Evolutionary conservation across 2,797 vertebrate species (phyloP), one percentile per base, ranked within the genome.

Genomic region (Phrynocephalus vlangalii): DNA sequence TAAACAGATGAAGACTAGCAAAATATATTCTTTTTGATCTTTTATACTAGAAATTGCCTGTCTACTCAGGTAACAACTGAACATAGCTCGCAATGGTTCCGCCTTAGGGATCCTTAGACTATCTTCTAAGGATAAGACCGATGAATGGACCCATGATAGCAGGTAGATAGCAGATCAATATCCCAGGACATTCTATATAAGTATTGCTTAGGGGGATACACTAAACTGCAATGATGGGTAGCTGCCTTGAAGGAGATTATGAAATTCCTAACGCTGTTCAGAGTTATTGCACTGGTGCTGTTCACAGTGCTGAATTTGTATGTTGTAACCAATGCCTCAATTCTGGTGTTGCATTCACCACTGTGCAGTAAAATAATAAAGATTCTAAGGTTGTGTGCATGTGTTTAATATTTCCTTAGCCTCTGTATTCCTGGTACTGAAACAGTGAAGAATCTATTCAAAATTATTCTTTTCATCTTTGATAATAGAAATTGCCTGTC

Each of bases 121-220:
- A 3, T 71, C 16, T 16, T 50, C 38, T 87, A 50, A 66, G 18
- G 33, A 48, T 18, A 73, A 73, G 33, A 26, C 16, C 2, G 11
- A n/a, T 18, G 28, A 28, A 4, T 72, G 22, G 24, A 20, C 16
- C 30, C 71, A 60, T 22, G 5, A 72, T 60, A 48, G 24, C 68
- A 86, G 18, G 73, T 26, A 86, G 18, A 63, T 26, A 6, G 5
- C 38, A 44, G 38, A 44, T 44, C 38, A 44, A 80, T 63, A n/a
- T 28, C 30, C 28, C 30, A 78, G 24, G 73, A 80, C 15, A 75
- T 8, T 28, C 38, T 22, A 26, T 44, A 83, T 63, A 50, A 38
- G n/a, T 84, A 72, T 38, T 70, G 28, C 38, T 11, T 0, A 0
- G 33, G 50, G 33, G 44, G n/a, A 56, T 33, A 63, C 56, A 52